A percentile compares a stretch with the other conserved stretches of the same genome.
Evolutionary conservation across 92 coral and sea anemone genomes (phyloP).

Genomic region (Umimayanthus chanpuru): DNA sequence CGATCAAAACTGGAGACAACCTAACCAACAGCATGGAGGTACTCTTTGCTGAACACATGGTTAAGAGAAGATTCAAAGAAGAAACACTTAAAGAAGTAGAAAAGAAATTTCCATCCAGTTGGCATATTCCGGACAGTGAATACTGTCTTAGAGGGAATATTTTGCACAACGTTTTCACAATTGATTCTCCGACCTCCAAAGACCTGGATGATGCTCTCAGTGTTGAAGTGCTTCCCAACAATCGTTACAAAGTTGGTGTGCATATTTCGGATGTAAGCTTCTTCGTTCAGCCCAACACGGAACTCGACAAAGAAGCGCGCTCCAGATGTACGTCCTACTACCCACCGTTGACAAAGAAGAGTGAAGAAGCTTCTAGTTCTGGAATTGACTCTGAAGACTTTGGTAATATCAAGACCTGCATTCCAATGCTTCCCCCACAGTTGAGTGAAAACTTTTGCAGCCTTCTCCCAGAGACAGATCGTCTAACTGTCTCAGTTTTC

Average conservation of each 20-base stretch:
- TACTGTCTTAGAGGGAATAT: slow-evolving; percentile 26
- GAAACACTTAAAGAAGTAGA: slow-evolving; percentile 35
- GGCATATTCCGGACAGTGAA: slow-evolving; percentile 62
- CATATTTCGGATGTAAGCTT: slow-evolving; percentile 80
- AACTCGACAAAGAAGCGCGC: slow-evolving; percentile 67
- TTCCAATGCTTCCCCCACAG: slow-evolving; percentile 78
- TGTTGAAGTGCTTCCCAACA: slow-evolving; percentile 37
- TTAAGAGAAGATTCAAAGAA: slow-evolving; percentile 43
- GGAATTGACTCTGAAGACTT: not conserved
- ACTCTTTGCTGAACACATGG: slow-evolving; percentile 65
- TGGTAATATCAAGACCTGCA: slow-evolving; percentile 45
- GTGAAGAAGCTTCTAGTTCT: not conserved
- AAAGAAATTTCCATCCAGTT: slow-evolving; percentile 30
- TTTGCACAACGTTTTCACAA: slow-evolving; percentile 61
- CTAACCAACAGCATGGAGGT: slow-evolving; percentile 54
- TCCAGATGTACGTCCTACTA: slow-evolving; percentile 69
- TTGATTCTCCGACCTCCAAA: slow-evolving; percentile 67
- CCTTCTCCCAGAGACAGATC: slow-evolving; percentile 64
- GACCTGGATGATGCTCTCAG: slow-evolving; percentile 88
- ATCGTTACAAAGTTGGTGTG: slow-evolving; percentile 51
- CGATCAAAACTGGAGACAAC: slow-evolving; percentile 45
- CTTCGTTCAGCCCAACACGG: slow-evolving; percentile 66
- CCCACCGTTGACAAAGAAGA: slow-evolving; percentile 49
- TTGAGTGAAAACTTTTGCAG: slow-evolving; percentile 74
- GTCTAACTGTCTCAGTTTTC: slow-evolving; percentile 59